These are phyloP conservation scores for Drosophila kanekoi DNA, from an alignment of 2,888 invertebrate genomes.

Conservation along the genomic window DNA sequence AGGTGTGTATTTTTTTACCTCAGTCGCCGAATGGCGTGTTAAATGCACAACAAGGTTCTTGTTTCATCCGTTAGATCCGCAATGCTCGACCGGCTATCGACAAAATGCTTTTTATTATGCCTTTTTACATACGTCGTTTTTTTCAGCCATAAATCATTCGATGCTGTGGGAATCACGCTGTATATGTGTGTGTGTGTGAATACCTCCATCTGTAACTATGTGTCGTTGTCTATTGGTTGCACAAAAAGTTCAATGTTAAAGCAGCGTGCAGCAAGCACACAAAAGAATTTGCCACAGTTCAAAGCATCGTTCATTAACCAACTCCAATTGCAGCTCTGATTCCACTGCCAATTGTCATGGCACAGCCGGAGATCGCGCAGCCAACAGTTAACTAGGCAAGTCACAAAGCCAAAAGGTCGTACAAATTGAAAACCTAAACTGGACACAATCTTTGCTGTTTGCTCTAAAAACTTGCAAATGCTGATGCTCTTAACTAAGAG, in stretches of 20 bases:
- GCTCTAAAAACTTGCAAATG: background rate
- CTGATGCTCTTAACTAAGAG: slow-evolving; percentile 22
- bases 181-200: slow-evolving; percentile 11
- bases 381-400: slow-evolving; percentile 74
- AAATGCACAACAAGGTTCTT: slow-evolving; percentile 80
- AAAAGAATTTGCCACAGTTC: slow-evolving; percentile 79
- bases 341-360: slow-evolving; percentile 55
- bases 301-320: slow-evolving; percentile 78
- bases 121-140: slow-evolving; percentile 65
- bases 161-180: slow-evolving; percentile 71
- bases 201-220: slow-evolving; percentile 50
- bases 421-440: slow-evolving; percentile 70
- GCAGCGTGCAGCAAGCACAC: slow-evolving; percentile 38
- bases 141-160: slow-evolving; percentile 73
- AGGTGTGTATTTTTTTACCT: slow-evolving; percentile 50
- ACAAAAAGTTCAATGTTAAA: slow-evolving; percentile 79
- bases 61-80: slow-evolving; percentile 81
- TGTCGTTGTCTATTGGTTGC: slow-evolving; percentile 36
- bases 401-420: slow-evolving; percentile 71
- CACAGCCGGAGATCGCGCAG: slow-evolving; percentile 47
- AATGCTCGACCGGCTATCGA: slow-evolving; percentile 60
- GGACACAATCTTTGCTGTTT: slow-evolving; percentile 54
- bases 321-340: slow-evolving; percentile 30
- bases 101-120: slow-evolving; percentile 61
- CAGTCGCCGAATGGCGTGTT: slow-evolving; percentile 63